Evolutionary conservation across 2,888 invertebrate genomes (phyloP).

Genomic region (Phortica magna): DNA sequence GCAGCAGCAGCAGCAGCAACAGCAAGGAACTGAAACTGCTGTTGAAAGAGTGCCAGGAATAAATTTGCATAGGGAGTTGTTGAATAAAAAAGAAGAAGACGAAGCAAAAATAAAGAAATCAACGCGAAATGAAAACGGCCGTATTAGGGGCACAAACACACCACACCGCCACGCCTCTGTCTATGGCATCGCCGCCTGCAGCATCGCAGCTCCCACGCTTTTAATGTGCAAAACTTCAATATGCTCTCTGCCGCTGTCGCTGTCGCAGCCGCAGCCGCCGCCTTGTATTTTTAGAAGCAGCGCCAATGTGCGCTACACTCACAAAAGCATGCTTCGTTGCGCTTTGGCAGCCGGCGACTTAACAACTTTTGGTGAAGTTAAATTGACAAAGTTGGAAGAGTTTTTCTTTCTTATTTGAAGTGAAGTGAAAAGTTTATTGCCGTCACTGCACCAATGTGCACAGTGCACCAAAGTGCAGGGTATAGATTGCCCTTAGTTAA

Average conservation of each 20-base stretch:
- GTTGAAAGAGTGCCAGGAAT: conserved; percentile 37
- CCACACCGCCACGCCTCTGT: not conserved
- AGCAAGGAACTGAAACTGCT: not conserved
- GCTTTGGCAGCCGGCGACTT: not conserved
- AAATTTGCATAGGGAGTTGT: not conserved
- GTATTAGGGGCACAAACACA: not conserved
- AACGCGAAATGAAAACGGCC: not conserved
- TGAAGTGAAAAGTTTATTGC: no score
- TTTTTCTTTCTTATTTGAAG: no score
- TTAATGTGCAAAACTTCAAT: not conserved
- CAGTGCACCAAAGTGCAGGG: no score
- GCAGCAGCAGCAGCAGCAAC: not conserved
- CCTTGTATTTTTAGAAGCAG: conserved; percentile 2
- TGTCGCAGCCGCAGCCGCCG: not conserved
- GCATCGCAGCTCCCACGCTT: conserved; percentile 9
- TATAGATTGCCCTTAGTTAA: no score
- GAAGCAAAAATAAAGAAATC: conserved; percentile 24
- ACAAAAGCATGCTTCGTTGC: not conserved
- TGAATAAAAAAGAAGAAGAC: not conserved
- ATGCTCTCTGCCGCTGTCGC: no score
- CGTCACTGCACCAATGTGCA: no score
- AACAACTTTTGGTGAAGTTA: not conserved
- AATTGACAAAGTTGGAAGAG: no score
- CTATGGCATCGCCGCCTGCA: not conserved
- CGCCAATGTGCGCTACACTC: not conserved